A percentile compares a stretch with the other conserved stretches of the same genome.
Evolutionary conservation across 2,797 vertebrate genomes (phyloP).

Genomic region (Ctenochaetus hawaiiensis): DNA sequence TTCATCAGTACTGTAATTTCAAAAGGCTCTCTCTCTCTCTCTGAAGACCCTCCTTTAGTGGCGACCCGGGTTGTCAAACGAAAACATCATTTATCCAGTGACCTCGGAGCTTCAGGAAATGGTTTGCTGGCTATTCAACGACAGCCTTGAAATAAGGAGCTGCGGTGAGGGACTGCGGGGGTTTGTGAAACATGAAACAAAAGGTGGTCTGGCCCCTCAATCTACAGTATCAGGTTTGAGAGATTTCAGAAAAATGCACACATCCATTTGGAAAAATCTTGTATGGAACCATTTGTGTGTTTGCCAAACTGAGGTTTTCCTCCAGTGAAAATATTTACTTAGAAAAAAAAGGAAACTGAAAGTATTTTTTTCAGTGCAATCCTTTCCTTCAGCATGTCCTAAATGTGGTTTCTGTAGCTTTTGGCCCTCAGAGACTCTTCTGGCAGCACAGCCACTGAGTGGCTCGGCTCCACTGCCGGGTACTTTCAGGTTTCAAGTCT

Average conservation of each 20-base stretch:
- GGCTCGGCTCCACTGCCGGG: conserved; percentile 51
- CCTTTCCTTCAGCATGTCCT: conserved; percentile 76
- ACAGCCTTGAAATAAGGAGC: conserved; percentile 81
- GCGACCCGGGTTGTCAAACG: conserved; percentile 77
- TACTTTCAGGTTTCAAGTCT: conserved; percentile 58
- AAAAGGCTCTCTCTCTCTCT: conserved; percentile 66
- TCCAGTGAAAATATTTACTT: conserved; percentile 86
- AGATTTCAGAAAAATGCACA: conserved; percentile 81
- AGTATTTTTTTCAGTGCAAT: conserved; percentile 83
- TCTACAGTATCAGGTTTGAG: conserved; percentile 82
- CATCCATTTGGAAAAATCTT: conserved; percentile 82
- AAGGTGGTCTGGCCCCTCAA: conserved; percentile 80
- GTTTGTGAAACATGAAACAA: conserved; percentile 84
- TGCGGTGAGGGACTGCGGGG: conserved; percentile 70
- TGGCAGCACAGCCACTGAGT: conserved; percentile 62
- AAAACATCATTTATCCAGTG: conserved; percentile 84
- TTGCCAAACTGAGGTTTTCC: conserved; percentile 83
- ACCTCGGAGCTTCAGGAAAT: conserved; percentile 83
- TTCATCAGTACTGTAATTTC: conserved; percentile 85
- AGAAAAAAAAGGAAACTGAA: conserved; percentile 75
- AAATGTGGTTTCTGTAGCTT: conserved; percentile 78
- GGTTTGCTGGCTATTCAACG: conserved; percentile 78
- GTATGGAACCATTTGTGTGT: conserved; percentile 79
- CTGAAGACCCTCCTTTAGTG: conserved; percentile 74
- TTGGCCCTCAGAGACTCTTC: conserved; percentile 66